phyloP scores from a whole-genome alignment of 2,888 invertebrate species.

The Tiphia femorata region DNA sequence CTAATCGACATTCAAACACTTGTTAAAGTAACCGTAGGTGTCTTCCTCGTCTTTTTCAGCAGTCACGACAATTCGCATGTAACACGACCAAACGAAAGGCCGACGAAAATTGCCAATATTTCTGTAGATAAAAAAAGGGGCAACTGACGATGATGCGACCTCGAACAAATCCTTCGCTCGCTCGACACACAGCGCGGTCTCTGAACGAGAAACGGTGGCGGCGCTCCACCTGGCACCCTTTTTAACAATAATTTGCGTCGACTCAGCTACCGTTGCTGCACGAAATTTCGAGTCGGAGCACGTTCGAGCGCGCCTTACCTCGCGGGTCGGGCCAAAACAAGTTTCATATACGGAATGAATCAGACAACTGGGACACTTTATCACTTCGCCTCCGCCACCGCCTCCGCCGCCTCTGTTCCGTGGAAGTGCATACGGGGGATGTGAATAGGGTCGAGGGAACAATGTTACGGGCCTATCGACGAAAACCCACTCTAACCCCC shows the following conservation, averaged over 20 bases:
- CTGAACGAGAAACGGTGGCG: no score
- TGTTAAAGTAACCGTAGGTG: no score
- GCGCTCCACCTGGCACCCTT: conserved; percentile 18
- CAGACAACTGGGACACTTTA: conserved; percentile 39
- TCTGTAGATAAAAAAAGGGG: no score
- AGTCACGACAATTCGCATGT: no score
- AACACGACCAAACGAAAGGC: no score
- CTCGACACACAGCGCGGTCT: no score
- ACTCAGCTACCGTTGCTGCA: conserved; percentile 12
- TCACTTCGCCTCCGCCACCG: conserved; percentile 29
- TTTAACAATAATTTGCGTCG: conserved; percentile 26
- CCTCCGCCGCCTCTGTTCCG: conserved; percentile 8
- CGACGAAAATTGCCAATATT: no score
- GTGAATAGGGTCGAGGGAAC: conserved; percentile 40
- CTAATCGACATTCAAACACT: no score
- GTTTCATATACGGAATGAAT: conserved; percentile 23
- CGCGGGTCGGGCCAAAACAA: background rate
- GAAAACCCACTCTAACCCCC: no score
- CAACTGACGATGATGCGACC: no score
- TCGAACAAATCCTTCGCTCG: no score
- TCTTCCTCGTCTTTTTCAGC: no score
- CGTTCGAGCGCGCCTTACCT: conserved; percentile 16
- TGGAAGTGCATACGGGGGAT: conserved; percentile 2
- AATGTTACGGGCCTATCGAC: conserved; percentile 39
- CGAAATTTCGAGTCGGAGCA: conserved; percentile 30